Conservation (phyloP, 2,888 invertebrate genomes). For the Noctua janthina region DNA sequence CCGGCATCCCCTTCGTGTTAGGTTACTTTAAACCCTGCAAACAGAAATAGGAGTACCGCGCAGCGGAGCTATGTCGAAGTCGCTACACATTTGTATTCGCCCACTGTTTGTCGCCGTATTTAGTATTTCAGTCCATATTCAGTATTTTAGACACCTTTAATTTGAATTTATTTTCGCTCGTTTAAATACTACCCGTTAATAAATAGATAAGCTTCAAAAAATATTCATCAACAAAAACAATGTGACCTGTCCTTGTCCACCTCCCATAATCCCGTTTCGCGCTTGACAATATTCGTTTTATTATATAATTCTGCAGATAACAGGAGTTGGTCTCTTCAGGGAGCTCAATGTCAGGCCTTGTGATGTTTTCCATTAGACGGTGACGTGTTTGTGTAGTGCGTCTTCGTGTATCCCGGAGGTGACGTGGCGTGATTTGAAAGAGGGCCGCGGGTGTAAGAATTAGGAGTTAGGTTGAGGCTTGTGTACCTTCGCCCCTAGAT, state of each 20-base stretch:
- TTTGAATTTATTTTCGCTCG: too few relatives aligned
- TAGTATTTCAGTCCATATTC: too few relatives aligned
- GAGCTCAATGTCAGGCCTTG: slow-evolving; percentile 76
- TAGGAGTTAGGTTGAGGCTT: not conserved
- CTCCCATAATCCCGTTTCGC: slow-evolving; percentile 1
- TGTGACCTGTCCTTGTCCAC: not conserved
- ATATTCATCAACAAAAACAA: not conserved
- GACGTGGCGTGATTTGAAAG: slow-evolving; percentile 60
- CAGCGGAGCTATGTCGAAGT: too few relatives aligned
- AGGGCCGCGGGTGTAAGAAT: slow-evolving; percentile 8
- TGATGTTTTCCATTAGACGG: slow-evolving; percentile 84
- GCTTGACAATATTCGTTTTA: slow-evolving; percentile 56
- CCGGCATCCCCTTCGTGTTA: too few relatives aligned
- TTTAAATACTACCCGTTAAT: not conserved
- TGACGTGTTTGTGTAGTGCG: slow-evolving; percentile 78
- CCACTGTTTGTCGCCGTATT: too few relatives aligned
- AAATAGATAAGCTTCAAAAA: not conserved
- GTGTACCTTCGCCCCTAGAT: too few relatives aligned
- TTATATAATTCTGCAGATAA: slow-evolving; percentile 72
- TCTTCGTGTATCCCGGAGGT: slow-evolving; percentile 69
- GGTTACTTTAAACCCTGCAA: too few relatives aligned
- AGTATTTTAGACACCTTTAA: too few relatives aligned
- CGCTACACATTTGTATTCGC: too few relatives aligned
- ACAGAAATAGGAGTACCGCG: too few relatives aligned
- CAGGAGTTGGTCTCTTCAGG: slow-evolving; percentile 68